These are phyloP conservation scores for Onychomys torridus DNA, from an alignment of 2,797 vertebrate genomes.

Conservation along the genomic window DNA sequence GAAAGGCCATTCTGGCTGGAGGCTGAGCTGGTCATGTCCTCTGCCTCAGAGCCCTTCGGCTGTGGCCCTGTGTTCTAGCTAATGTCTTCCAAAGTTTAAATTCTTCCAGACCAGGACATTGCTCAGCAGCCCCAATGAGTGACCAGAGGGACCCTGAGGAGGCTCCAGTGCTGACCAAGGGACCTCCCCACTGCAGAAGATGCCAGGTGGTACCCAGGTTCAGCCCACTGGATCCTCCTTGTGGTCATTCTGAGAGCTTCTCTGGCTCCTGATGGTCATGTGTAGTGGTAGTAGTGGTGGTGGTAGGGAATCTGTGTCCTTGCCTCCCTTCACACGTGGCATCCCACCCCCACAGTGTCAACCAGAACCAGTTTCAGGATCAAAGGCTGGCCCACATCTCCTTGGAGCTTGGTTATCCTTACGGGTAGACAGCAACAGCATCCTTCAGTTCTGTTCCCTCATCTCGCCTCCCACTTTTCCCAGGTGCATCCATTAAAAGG, in stretches of 20 bases:
- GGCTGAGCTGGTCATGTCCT: fast-evolving
- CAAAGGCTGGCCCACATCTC: not conserved
- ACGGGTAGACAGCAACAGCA: not conserved
- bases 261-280: not conserved
- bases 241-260: not conserved
- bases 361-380: not conserved
- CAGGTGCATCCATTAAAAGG: not conserved
- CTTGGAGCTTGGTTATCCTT: not conserved
- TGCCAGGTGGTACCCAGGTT: not conserved
- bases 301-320: not conserved
- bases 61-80: fast-evolving
- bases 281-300: not conserved
- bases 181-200: not conserved
- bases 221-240: no score
- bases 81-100: not conserved
- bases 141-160: not conserved
- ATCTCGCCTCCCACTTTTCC: not conserved
- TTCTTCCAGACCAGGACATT: not conserved
- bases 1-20: not conserved
- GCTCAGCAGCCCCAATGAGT: not conserved
- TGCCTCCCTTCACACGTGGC: not conserved
- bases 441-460: not conserved
- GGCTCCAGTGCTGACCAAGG: not conserved
- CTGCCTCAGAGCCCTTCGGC: not conserved
- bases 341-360: not conserved